Evolutionary conservation across 2,797 vertebrate genomes (phyloP), one percentile per base, ranked within the genome.

Genomic region (Pagetopsis macropterus): DNA sequence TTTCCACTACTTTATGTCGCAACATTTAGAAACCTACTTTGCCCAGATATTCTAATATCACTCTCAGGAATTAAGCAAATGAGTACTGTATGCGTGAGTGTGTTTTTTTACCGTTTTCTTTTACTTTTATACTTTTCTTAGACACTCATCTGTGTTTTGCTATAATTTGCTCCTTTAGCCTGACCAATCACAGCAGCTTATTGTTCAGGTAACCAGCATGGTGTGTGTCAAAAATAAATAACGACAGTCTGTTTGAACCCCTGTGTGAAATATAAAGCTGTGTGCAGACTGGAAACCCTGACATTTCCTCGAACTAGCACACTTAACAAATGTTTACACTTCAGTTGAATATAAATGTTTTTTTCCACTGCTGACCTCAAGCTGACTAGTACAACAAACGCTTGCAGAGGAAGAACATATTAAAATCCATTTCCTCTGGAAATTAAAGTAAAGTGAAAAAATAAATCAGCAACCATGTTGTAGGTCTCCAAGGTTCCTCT

Each of bases 201-300:
- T 72, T 55, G 21, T 78, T 75, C 88, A 92, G 91, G 93, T 93
- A 93, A 93, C 75, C 64, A 70, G 85, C 82, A 78, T 79, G 77
- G 68, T 69, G 77, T 90, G 78, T 45, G 4, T 61, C 5, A 12
- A 27, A 41, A 64, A 57, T 9, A 9, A 72, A 65, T 64, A 81
- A 69, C 52, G 44, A 10, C 69, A 71, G 73, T 51, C 16, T 65
- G 21, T 56, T 60, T 59, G 52, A 74, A 75, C 72, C 51, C 21
- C 9, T 0, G 27, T 75, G 61, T 84, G 71, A 65, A 51, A 67
- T 56, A 14, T 63, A 67, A 72, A 55, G 8, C 0, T 45, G 43
- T 63, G 12, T 71, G 44, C 54, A 49, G 7, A 5, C 27, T 19
- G 50, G 58, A 63, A 72, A 77, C 48, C 51, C 41, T 78, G 51